These are phyloP conservation scores for Danio choprae DNA, from an alignment of 2,797 vertebrate species.

Conservation along the genomic window DNA sequence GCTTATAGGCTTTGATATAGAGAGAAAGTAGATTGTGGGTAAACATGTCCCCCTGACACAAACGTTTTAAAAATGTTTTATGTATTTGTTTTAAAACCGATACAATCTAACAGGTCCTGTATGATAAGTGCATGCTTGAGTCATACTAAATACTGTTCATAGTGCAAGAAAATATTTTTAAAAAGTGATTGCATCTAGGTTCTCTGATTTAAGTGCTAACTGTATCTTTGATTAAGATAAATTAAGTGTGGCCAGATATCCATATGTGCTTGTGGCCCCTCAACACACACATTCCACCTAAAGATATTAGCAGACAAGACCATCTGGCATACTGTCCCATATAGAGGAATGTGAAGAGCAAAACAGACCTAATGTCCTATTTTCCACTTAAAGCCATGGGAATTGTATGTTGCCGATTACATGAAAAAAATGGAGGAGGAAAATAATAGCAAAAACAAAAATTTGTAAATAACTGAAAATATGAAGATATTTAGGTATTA, in stretches of 20 bases:
- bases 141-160: neutral
- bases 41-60: neutral
- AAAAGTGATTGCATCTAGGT: neutral
- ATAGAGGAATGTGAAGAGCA: constrained; percentile 21
- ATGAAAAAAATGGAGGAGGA: neutral
- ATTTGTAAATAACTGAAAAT: neutral
- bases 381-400: constrained; percentile 17
- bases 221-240: constrained; percentile 14
- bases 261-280: neutral
- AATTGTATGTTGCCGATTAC: constrained; percentile 30
- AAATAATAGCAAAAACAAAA: neutral
- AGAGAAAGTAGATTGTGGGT: neutral
- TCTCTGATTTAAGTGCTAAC: neutral
- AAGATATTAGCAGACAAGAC: constrained; percentile 34
- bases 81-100: neutral
- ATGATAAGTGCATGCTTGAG: neutral
- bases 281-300: neutral
- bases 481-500: neutral
- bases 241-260: neutral
- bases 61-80: too few species aligned
- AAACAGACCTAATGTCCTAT: constrained; percentile 15
- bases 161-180: constrained; percentile 4
- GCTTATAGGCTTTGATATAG: neutral
- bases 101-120: neutral
- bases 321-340: constrained; percentile 32